These are phyloP conservation scores for Fistularia tabacaria DNA, from an alignment of 2,797 vertebrate species.

Conservation along the genomic window DNA sequence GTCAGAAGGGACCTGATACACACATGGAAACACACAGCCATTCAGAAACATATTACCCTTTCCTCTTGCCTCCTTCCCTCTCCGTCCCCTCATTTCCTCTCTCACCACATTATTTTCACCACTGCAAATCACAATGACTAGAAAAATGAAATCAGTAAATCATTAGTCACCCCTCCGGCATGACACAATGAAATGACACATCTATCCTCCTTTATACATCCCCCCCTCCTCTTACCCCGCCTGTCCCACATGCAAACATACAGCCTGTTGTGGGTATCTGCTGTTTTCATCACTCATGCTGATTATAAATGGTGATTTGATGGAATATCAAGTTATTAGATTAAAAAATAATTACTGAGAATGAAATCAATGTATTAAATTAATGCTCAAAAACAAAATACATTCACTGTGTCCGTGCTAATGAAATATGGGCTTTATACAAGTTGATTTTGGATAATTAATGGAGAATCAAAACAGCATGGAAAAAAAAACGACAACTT, in stretches of 20 bases:
- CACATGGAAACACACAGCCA: not conserved
- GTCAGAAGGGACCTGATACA: conserved; percentile 24
- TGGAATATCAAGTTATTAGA: conserved; percentile 71
- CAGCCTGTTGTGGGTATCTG: conserved; percentile 47
- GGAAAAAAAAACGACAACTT: conserved; percentile 7
- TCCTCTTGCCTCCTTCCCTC: conserved; percentile 12
- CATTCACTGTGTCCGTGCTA: conserved; percentile 15
- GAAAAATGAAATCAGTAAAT: conserved; percentile 70
- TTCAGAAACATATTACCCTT: conserved; percentile 5
- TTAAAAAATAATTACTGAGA: conserved; percentile 67
- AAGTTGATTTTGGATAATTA: conserved; percentile 41
- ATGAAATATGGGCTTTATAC: conserved; percentile 37
- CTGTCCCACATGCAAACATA: conserved; percentile 20
- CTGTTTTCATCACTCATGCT: conserved; percentile 58
- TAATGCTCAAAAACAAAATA: conserved; percentile 40
- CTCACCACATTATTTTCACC: conserved; percentile 50
- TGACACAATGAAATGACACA: conserved; percentile 62
- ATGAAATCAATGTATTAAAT: conserved; percentile 68
- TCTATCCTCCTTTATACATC: conserved; percentile 27
- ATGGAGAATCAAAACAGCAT: conserved; percentile 41
- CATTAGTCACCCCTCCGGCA: conserved; percentile 63
- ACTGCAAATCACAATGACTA: conserved; percentile 64
- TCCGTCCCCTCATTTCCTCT: conserved; percentile 53
- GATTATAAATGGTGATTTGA: conserved; percentile 58
- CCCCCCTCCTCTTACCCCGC: conserved; percentile 16